Conservation (phyloP, 2,888 invertebrate species). For the Acleris literana region DNA sequence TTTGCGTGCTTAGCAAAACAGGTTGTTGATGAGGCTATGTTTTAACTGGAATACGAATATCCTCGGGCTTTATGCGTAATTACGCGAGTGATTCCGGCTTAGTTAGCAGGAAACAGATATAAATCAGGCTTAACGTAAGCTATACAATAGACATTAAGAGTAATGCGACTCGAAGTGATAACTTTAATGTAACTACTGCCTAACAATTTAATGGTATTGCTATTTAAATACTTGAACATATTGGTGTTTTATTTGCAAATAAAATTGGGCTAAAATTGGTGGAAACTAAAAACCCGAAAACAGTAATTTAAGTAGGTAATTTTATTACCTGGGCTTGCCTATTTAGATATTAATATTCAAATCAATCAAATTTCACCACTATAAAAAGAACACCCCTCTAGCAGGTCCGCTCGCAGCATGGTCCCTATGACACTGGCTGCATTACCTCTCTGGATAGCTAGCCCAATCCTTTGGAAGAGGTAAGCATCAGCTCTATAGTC, state of each 20-base stretch:
- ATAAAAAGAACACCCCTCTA: no score
- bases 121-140: constrained; percentile 22
- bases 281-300: no score
- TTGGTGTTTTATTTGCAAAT: neutral
- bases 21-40: constrained; percentile 29
- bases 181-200: neutral
- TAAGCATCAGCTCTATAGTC: no score
- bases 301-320: no score
- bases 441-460: no score
- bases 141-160: constrained; percentile 3
- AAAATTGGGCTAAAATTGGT: no score
- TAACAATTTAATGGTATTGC: neutral
- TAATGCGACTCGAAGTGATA: neutral
- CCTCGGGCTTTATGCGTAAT: constrained; percentile 20
- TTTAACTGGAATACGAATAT: constrained; percentile 28
- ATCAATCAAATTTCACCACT: no score
- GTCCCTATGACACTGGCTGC: no score
- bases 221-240: neutral
- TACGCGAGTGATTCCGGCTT: constrained; percentile 29
- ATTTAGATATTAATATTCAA: no score
- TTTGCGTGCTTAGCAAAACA: constrained; percentile 29
- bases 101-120: constrained; percentile 10
- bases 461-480: no score
- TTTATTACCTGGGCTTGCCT: no score
- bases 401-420: no score